Percentiles rank a stretch among this genome's conserved stretches.
phyloP scores from a whole-genome alignment of 2,113 vertebrate genomes.

The Pholis gunnellus region DNA sequence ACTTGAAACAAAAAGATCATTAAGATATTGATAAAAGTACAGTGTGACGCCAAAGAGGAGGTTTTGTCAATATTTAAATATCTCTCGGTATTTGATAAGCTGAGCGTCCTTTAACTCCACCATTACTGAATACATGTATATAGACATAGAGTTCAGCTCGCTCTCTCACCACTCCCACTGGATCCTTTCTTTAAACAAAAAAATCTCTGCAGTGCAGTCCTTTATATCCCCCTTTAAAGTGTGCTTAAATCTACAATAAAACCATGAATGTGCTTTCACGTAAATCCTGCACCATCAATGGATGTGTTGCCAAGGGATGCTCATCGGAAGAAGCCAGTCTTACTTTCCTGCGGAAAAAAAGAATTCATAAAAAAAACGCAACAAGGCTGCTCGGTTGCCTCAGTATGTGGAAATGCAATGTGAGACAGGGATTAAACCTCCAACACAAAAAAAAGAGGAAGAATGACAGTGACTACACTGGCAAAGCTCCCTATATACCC shows the following conservation, averaged over 20 bases:
- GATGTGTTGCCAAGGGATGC: constrained; percentile 61
- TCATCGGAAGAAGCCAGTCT: constrained; percentile 42
- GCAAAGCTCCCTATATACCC: constrained; percentile 48
- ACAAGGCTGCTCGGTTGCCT: constrained; percentile 54
- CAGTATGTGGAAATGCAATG: constrained; percentile 69
- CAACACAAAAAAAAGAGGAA: constrained; percentile 53
- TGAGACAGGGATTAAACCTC: constrained; percentile 72
- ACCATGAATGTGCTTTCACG: constrained; percentile 65
- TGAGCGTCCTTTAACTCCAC: neutral
- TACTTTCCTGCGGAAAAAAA: constrained; percentile 62
- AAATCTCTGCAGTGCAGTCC: constrained; percentile 45
- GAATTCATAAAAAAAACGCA: constrained; percentile 29
- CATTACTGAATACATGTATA: constrained; percentile 38
- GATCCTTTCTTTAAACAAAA: constrained; percentile 37
- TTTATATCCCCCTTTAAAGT: constrained; percentile 66
- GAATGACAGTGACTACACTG: constrained; percentile 50
- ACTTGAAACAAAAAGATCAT: constrained; percentile 14
- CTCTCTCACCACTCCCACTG: constrained; percentile 35
- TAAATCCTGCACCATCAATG: constrained; percentile 67
- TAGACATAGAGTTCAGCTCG: constrained; percentile 29
- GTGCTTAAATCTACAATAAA: constrained; percentile 68
- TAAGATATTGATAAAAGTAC: constrained; percentile 20
- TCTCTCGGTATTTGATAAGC: constrained; percentile 43
- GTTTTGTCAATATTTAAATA: constrained; percentile 16
- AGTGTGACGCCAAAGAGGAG: neutral